Base-by-base conservation (phyloP, 2,888 invertebrate genomes). In the Minunthozetes semirufus region DNA sequence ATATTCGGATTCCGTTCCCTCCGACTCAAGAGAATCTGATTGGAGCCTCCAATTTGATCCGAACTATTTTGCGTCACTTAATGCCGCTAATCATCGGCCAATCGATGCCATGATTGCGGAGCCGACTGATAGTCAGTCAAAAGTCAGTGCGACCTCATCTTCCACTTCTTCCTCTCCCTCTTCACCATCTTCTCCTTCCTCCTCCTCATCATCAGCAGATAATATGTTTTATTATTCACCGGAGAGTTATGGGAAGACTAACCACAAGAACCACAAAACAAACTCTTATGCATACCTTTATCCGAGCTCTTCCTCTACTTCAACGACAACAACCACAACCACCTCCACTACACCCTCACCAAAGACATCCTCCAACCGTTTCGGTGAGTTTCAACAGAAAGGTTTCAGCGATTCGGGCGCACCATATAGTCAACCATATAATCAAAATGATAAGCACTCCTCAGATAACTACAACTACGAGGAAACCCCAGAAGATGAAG, bases 1-100 rank as follows among this genome's bases (percentile, higher is more conserved):
- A 25, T 13, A 27, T 27, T 59, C 22, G 1, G 59, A 59, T 5
- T 27, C 13, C 11, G 11, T 19, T 5, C 5, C 6, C 27, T 59
- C 59, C 9, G 59, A 27, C 27, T 42, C 42, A 9, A 6, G 42
- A 9, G 42, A 42, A 13, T 42, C 42, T 13, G 59, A 59, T 27
- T 59, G 53, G 29, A 33, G 38, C n/a, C 59, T 72, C 2, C 27
- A 72, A 17, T 73, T 73, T 73, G 73, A 73, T 42, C 73, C 59
- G 22, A 73, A 50, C 50, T 73, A 73, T 73, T 73, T 73, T 42
- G 73, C 73, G n/a, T 38, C 61, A 46, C 48, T 73, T n/a, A 73
- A 73, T 46, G 73, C 73, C 48, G 73, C 61, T 22, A 73, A 73
- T 27, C 73, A 73, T 66, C 63, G 73, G 5, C 73, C 73, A 27